These are phyloP conservation scores for Syngnathus rostellatus DNA, from an alignment of 2,797 vertebrate genomes.

Conservation along the genomic window DNA sequence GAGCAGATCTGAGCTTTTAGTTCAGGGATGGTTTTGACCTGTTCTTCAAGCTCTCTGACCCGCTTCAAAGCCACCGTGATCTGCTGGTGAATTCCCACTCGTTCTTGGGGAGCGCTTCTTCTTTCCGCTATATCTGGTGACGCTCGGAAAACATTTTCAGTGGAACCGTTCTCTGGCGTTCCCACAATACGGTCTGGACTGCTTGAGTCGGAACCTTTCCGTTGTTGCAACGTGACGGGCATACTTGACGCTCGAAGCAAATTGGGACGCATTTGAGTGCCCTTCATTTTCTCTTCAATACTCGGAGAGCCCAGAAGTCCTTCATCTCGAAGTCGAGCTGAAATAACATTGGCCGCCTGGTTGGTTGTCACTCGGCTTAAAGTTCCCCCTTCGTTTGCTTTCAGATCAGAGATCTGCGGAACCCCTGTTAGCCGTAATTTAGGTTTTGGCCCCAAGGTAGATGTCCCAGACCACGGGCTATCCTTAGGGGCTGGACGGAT, in stretches of 20 bases:
- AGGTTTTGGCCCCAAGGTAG: conserved; percentile 72
- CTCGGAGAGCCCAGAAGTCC: conserved; percentile 29
- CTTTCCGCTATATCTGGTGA: conserved; percentile 46
- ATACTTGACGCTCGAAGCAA: conserved; percentile 88
- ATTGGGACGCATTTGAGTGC: conserved; percentile 74
- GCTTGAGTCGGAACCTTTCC: conserved; percentile 65
- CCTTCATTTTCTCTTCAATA: conserved; percentile 50
- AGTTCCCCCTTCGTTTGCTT: conserved; percentile 47
- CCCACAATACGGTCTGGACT: conserved; percentile 39
- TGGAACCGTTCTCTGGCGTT: conserved; percentile 55
- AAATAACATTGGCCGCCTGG: conserved; percentile 37
- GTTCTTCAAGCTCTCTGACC: conserved; percentile 72
- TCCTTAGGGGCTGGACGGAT: conserved; percentile 65
- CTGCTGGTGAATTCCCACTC: conserved; percentile 63
- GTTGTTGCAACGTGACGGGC: conserved; percentile 79
- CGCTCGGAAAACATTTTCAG: conserved; percentile 60
- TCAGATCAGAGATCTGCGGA: conserved; percentile 64
- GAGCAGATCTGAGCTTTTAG: conserved; percentile 65
- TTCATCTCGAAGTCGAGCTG: conserved; percentile 54
- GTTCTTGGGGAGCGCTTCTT: conserved; percentile 47
- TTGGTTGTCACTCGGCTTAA: conserved; percentile 37
- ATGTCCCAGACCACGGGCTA: conserved; percentile 72
- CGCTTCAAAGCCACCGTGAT: conserved; percentile 66
- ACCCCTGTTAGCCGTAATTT: conserved; percentile 76
- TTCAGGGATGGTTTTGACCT: conserved; percentile 68